Evolutionary conservation across 2,113 vertebrate genomes (phyloP).

Genomic region (Epinephelus cyanopodus): DNA sequence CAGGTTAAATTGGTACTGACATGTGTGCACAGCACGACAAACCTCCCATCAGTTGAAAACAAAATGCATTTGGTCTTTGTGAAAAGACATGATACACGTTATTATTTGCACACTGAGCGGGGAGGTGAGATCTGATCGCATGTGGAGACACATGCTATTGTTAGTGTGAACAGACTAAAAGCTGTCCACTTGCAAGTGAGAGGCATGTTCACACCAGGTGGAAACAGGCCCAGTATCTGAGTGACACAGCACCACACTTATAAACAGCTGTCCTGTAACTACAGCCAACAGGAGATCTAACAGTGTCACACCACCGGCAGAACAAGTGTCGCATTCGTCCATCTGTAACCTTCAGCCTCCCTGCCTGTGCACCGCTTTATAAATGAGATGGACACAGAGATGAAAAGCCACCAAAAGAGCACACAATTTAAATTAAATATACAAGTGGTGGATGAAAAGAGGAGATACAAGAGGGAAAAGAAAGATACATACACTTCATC

Average conservation of each 20-base stretch:
- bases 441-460: background rate
- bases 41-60: no score
- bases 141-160: no score
- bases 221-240: no score
- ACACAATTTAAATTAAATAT: background rate
- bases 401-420: background rate
- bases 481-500: conserved; percentile 10
- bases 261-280: background rate
- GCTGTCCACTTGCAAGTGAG: no score
- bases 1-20: no score
- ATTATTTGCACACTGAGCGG: no score
- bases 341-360: conserved; percentile 19
- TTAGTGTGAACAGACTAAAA: no score
- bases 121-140: no score
- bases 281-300: background rate
- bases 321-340: conserved; percentile 10
- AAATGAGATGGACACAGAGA: background rate
- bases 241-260: background rate
- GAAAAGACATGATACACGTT: no score
- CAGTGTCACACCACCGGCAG: conserved; percentile 16
- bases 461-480: background rate
- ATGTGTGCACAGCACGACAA: no score
- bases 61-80: no score
- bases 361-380: conserved; percentile 2
- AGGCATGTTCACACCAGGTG: no score